These are phyloP conservation scores for Papilio elwesi DNA, from an alignment of 2,888 invertebrate genomes.

Conservation along the genomic window DNA sequence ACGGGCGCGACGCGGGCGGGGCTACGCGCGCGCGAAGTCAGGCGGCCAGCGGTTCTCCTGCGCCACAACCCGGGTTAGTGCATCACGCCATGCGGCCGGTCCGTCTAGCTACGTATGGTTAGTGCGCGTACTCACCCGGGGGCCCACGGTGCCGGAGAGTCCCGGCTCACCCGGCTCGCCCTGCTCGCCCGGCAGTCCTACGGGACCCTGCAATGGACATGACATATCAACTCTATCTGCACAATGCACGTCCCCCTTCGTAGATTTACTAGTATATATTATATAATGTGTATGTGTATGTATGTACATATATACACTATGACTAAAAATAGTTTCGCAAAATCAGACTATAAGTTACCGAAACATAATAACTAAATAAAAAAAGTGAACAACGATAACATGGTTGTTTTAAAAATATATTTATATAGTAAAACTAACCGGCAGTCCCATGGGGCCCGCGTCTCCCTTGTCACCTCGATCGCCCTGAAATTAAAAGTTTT, in stretches of 20 bases:
- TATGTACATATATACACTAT: too few relatives aligned
- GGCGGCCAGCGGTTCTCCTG: slow-evolving; percentile 81
- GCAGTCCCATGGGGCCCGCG: slow-evolving; percentile 97
- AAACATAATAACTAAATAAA: too few relatives aligned
- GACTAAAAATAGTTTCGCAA: too few relatives aligned
- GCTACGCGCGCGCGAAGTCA: slow-evolving; percentile 79
- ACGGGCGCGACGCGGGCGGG: slow-evolving; percentile 44
- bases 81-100: slow-evolving; percentile 41
- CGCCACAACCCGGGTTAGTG: slow-evolving; percentile 60
- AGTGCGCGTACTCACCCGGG: slow-evolving; percentile 58
- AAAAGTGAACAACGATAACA: too few relatives aligned
- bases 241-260: too few relatives aligned
- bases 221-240: too few relatives aligned
- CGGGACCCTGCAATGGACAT: slow-evolving; percentile 86
- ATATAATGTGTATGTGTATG: too few relatives aligned
- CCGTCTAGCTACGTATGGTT: slow-evolving; percentile 21
- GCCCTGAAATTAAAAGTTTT: slow-evolving; percentile 86
- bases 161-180: slow-evolving; percentile 89
- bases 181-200: slow-evolving; percentile 90
- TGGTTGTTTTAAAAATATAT: background rate
- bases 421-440: slow-evolving; percentile 87
- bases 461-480: slow-evolving; percentile 92
- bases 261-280: too few relatives aligned
- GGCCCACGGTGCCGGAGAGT: slow-evolving; percentile 85
- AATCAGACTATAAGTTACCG: too few relatives aligned